These are phyloP conservation scores for Darevskia nairensis DNA, from an alignment of 2,797 vertebrate genomes.

Conservation along the genomic window DNA sequence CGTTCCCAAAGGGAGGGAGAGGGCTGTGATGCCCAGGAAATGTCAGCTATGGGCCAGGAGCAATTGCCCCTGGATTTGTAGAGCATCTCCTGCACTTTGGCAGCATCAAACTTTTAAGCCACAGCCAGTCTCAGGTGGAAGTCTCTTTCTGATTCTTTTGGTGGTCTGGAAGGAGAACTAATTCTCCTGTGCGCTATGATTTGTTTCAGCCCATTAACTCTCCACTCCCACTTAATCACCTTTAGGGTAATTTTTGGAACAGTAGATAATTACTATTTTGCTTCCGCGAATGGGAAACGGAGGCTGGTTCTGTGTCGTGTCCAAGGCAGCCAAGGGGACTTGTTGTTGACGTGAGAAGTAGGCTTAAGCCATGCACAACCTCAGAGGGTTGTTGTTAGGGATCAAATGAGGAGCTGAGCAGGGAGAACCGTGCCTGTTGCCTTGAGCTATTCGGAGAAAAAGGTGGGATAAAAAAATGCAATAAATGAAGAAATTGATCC, in stretches of 20 bases:
- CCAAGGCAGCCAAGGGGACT: background rate
- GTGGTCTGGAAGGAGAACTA: background rate
- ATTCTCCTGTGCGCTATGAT: background rate
- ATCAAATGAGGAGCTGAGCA: no score
- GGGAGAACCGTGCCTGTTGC: background rate
- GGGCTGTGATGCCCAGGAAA: no score
- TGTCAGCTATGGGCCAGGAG: background rate
- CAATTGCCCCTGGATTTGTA: background rate
- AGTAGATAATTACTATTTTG: background rate
- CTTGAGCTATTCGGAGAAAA: no score
- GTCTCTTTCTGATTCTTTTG: background rate
- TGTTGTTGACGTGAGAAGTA: background rate
- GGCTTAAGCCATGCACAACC: background rate
- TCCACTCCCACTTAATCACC: no score
- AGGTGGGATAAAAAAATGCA: no score
- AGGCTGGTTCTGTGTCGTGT: background rate
- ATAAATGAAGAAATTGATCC: no score
- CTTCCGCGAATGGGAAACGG: background rate
- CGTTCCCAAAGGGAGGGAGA: no score
- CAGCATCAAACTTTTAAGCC: background rate
- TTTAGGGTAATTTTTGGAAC: background rate
- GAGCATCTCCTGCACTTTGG: background rate
- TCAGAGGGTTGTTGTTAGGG: no score
- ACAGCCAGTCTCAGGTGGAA: background rate
- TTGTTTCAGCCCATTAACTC: background rate